phyloP scores from a whole-genome alignment of 2,888 invertebrate species.

The Andrena camellia region DNA sequence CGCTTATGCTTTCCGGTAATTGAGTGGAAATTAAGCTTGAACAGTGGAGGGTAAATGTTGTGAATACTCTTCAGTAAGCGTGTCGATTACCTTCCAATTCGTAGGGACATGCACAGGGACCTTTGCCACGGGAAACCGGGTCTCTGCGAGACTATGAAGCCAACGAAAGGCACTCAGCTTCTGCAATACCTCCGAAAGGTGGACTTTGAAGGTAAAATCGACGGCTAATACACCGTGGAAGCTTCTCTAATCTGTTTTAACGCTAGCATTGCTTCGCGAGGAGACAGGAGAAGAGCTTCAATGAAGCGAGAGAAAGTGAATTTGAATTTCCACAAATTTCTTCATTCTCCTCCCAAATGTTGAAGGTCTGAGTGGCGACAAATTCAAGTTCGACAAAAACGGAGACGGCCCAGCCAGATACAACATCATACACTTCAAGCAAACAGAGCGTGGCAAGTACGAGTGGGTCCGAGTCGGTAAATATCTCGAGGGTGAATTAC shows the following conservation, averaged over 20 bases:
- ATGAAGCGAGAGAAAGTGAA: neutral
- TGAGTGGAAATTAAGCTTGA: neutral
- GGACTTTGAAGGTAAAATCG: conserved; percentile 91
- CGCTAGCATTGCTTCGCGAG: too few relatives aligned
- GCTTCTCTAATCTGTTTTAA: too few relatives aligned
- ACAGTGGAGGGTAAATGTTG: neutral
- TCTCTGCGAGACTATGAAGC: conserved; percentile 95
- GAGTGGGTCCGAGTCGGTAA: conserved; percentile 95
- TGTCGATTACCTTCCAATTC: neutral
- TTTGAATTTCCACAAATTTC: too few relatives aligned
- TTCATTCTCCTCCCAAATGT: conserved; percentile 39
- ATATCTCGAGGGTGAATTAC: conserved; percentile 93
- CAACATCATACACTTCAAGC: conserved; percentile 98
- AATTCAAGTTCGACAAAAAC: conserved; percentile 95
- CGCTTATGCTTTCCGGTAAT: conserved; percentile 93
- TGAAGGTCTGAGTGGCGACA: conserved; percentile 94
- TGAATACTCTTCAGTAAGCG: neutral
- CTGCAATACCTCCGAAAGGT: conserved; percentile 94
- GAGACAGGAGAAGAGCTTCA: too few relatives aligned
- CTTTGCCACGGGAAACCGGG: conserved; percentile 91
- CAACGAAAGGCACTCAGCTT: conserved; percentile 94
- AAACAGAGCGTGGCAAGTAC: conserved; percentile 90
- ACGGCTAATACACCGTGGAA: neutral
- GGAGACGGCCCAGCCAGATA: conserved; percentile 98
- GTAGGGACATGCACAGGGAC: conserved; percentile 94